phyloP scores from a whole-genome alignment of 2,888 invertebrate species.

The Tineola bisselliella region DNA sequence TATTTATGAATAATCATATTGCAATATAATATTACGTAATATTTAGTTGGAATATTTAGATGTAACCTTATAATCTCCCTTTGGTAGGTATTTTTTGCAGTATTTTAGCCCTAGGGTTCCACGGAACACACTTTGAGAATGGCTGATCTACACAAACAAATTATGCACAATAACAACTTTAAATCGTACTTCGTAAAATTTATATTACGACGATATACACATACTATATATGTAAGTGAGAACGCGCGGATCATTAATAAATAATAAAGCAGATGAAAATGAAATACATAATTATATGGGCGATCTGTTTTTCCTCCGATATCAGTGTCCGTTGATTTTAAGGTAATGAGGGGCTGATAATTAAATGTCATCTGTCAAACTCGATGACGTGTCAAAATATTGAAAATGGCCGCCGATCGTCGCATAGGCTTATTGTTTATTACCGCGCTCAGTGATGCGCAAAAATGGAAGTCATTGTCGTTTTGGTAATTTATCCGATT shows the following conservation, averaged over 20 bases:
- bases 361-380: conserved; percentile 64
- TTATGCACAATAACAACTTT: too few relatives aligned
- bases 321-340: conserved; percentile 33
- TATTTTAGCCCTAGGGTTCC: too few relatives aligned
- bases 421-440: conserved; percentile 6
- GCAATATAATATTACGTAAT: too few relatives aligned
- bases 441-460: neutral
- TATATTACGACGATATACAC: too few relatives aligned
- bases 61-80: too few relatives aligned
- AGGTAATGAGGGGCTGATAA: conserved; percentile 65
- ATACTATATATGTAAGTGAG: too few relatives aligned
- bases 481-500: neutral
- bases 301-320: conserved; percentile 9
- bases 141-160: too few relatives aligned
- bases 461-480: conserved; percentile 1
- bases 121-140: too few relatives aligned
- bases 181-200: too few relatives aligned
- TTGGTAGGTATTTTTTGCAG: too few relatives aligned
- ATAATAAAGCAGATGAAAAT: neutral
- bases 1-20: too few relatives aligned
- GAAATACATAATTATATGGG: neutral
- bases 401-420: conserved; percentile 43
- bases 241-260: neutral
- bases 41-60: too few relatives aligned
- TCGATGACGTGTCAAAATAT: conserved; percentile 55